Base-by-base conservation (phyloP, 2,113 vertebrate genomes). In the Sorex araneus region DNA sequence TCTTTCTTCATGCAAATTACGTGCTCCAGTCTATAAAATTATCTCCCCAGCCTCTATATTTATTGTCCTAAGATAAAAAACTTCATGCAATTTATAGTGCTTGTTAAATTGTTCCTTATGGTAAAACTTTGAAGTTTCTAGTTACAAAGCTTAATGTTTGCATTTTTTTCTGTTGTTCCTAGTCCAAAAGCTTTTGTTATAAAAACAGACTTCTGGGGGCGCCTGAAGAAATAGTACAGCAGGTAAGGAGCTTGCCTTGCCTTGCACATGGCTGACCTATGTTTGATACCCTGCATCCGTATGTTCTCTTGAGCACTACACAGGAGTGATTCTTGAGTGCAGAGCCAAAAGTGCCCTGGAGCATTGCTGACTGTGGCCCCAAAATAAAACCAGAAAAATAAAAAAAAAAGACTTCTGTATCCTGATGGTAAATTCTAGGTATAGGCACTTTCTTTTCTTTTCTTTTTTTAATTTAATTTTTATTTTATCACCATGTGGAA, bases 361-460 rank as follows among this genome's bases (percentile, higher is more conserved):
- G 54, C 9, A 19, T 10, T 15, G 18, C 54, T 19, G 54, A 19
- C 9, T 10, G 54, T 54, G 54, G 12, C 54, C 54, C 54, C 54
- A 40, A 40, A 40, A 40, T 54, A 13, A 13, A 13, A 13, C 54
- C 54, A 54, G 15, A 54, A 3, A 11, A 54, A 15, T 1, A 40
- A 40, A 40, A 40, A 4, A 40, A 60, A 60, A 13, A 91, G 50
- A 70, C 36, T 74, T 87, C 75, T 1, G 6, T 60, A 73, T 11
- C 11, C n/a, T 78, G 23, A 47, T 54, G 66, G 63, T 3, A 47
- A 77, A 90, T 84, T 87, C 93, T 76, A 47, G 93, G 92, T 71
- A 78, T 94, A 87, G 40, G 84, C 21, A 86, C 2, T 94, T 63
- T 94, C 4, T n/a, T n/a, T n/a, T n/a, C n/a, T n/a, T n/a, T n/a